Evolutionary conservation across 2,888 invertebrate genomes (phyloP), one percentile per base, ranked within the genome.

Genomic region (Orchesellides sinensis): DNA sequence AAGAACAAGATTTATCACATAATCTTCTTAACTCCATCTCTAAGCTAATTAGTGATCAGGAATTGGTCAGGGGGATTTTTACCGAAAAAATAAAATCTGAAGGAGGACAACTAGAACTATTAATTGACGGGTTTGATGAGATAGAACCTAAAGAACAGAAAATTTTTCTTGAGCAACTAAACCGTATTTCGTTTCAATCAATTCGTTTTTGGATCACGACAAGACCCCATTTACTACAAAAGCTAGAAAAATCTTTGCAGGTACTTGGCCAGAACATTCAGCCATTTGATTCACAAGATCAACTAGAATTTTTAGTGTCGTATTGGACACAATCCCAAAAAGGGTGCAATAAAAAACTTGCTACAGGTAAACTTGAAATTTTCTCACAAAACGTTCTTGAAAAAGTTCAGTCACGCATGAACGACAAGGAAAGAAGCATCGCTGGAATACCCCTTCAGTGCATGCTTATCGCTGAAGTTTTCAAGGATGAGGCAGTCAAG

Each of bases 241-340:
- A 61, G 10, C 2, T 61, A 10, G 61, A 61, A 35, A 17, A 61
- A 12, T 3, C n/a, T 10, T 8, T 61, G 5, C 5, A 8, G 1
- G 35, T 14, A 6, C 19, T 61, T 17, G 35, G 35, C 2, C 12
- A 17, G 19, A 61, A 3, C 19, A 35, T 61, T 3, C 3, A 32
- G 4, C 35, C 32, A 1, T 61, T 61, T 19, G 14, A 32, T 1
- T 2, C 3, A 3, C 17, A 61, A 35, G 35, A 61, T n/a, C 61
- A 35, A n/a, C 8, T 35, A 2, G 12, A 35, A 17, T 61, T 32
- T 25, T 35, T 61, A 35, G 17, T 19, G 2, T 35, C 17, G 4
- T 61, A 19, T 17, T 61, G 61, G 61, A 47, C 5, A n/a, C 47
- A 47, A 47, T n/a, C n/a, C n/a, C n/a, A n/a, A n/a, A n/a, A n/a